phyloP scores from a whole-genome alignment of 1,140 invertebrate species.

The Lucilia sericata region DNA sequence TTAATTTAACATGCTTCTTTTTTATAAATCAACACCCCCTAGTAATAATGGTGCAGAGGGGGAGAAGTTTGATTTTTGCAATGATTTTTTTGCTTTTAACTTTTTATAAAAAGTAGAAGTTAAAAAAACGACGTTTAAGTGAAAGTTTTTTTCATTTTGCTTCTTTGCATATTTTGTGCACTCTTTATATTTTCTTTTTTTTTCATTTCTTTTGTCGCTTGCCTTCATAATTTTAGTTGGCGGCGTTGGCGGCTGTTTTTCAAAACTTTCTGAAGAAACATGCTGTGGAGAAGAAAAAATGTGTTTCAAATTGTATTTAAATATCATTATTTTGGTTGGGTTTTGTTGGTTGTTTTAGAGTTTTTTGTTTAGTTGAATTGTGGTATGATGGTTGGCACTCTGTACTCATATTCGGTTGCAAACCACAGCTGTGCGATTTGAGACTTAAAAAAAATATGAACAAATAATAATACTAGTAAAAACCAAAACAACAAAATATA shows the following conservation, averaged over 20 bases:
- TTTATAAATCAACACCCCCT: background rate
- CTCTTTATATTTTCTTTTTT: background rate
- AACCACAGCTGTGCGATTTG: slow-evolving; percentile 12
- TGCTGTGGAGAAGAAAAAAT: background rate
- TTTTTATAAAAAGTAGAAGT: background rate
- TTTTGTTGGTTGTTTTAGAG: background rate
- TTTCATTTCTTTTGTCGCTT: background rate
- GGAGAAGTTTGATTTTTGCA: background rate
- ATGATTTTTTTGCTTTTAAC: background rate
- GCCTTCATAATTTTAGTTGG: background rate
- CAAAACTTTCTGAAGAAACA: background rate
- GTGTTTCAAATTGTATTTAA: slow-evolving; percentile 11
- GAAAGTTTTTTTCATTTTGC: background rate
- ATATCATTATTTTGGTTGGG: background rate
- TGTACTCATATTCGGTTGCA: background rate
- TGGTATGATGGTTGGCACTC: background rate
- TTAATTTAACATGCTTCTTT: slow-evolving; percentile 13
- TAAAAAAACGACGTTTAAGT: slow-evolving; percentile 5
- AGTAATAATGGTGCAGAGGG: too few species aligned
- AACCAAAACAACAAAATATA: background rate
- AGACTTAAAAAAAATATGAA: background rate
- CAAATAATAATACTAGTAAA: background rate
- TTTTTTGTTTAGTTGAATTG: too few species aligned
- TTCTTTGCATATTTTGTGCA: slow-evolving; percentile 9
- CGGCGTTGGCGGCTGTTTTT: background rate